Evolutionary conservation across 2,888 invertebrate genomes (phyloP).

Genomic region (Leuctra nigra): DNA sequence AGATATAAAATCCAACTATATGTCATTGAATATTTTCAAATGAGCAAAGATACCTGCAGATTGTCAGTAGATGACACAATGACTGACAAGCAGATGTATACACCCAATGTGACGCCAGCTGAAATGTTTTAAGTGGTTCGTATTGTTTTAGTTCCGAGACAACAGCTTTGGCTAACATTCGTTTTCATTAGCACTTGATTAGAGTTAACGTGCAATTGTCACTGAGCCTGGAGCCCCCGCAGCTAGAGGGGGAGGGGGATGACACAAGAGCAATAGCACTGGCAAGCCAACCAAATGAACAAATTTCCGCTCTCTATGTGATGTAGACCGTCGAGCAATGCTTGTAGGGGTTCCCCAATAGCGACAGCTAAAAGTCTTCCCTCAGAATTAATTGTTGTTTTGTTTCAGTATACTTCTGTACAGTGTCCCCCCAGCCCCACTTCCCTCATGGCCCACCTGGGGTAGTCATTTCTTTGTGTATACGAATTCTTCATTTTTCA

Average conservation of each 20-base stretch:
- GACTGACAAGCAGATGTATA: no score
- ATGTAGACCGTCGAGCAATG: conserved; percentile 8
- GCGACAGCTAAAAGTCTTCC: conserved; percentile 22
- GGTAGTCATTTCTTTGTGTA: no score
- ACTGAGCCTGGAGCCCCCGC: conserved; percentile 20
- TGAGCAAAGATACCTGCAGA: no score
- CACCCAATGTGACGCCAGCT: no score
- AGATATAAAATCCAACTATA: no score
- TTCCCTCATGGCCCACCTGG: no score
- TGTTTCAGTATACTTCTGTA: conserved; percentile 17
- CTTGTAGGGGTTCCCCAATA: conserved; percentile 27
- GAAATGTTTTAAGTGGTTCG: conserved; percentile 14
- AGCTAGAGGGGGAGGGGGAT: not conserved
- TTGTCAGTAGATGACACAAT: no score
- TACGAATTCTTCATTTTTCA: no score
- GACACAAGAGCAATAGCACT: conserved; percentile 12
- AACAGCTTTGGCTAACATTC: conserved; percentile 22
- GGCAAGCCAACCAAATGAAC: conserved; percentile 26
- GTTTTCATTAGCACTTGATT: conserved; percentile 30
- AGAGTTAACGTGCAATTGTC: conserved; percentile 29
- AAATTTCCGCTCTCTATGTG: conserved; percentile 27
- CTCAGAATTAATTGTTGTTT: conserved; percentile 21
- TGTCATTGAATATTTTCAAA: no score
- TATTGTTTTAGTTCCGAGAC: not conserved
- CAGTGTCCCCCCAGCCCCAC: conserved; percentile 1